Percentiles rank a stretch among this genome's conserved stretches.
phyloP scores from a whole-genome alignment of 2,113 vertebrate species.

The Emydura subglobosa region DNA sequence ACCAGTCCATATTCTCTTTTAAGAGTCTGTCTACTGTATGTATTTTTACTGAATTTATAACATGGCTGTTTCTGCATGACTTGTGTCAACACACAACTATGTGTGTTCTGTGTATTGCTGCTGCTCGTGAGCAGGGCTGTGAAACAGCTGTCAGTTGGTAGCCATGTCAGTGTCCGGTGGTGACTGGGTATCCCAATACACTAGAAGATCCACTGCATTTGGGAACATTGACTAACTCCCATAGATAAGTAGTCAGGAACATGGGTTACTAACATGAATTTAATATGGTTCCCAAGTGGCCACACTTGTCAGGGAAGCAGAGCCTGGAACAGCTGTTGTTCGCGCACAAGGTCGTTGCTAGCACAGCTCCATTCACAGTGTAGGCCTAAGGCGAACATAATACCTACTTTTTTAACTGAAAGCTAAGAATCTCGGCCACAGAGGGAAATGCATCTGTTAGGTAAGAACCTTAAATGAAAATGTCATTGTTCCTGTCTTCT shows the following conservation, averaged over 20 bases:
- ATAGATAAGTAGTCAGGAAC: neutral
- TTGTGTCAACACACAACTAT: neutral
- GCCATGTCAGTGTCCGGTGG: neutral
- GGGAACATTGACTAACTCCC: neutral
- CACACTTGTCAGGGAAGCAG: neutral
- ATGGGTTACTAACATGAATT: neutral
- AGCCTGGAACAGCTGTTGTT: neutral
- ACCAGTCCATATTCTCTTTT: neutral
- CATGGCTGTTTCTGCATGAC: neutral
- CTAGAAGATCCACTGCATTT: neutral
- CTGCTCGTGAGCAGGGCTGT: neutral
- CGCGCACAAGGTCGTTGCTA: neutral
- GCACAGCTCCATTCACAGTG: neutral
- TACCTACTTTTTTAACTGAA: accelerated
- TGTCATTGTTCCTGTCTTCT: accelerated
- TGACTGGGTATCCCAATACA: neutral
- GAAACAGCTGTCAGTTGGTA: neutral
- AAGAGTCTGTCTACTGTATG: neutral
- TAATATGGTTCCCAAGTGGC: neutral
- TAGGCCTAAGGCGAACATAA: accelerated
- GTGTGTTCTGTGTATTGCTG: accelerated
- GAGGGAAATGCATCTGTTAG: accelerated
- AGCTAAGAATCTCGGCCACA: neutral
- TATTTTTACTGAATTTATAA: accelerated
- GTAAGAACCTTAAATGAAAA: accelerated